Evolutionary conservation across 2,888 invertebrate species (phyloP), one percentile per base, ranked within the genome.

Genomic region (Watsonalla binaria): DNA sequence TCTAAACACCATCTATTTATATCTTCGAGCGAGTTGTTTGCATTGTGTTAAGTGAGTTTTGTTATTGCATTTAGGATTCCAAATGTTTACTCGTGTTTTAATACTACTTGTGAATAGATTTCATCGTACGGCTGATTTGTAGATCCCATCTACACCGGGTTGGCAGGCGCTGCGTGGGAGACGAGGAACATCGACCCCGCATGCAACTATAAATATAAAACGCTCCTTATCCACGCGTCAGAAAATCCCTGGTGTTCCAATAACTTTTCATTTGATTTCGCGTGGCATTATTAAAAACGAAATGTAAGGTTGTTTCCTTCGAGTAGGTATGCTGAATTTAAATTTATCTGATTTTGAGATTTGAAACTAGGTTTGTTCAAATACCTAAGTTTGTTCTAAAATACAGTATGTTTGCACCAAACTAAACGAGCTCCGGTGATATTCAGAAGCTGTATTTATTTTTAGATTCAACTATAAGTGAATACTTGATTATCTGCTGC

Each of bases 141-240:
- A 80, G 83, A 83, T 79, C 74, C 73, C 76, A 76, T 78, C 73
- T 74, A 63, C 66, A 66, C 68, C 65, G 56, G 56, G 59, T 56
- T 60, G 63, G 69, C 58, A 55, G 58, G 73, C 85, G 74, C 84
- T 86, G 89, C 87, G 87, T 86, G 89, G 86, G 86, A 86, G 72
- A 72, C 63, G 70, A 72, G 84, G 86, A 82, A 81, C 89, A 70
- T 86, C 88, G 89, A 90, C 89, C 89, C 89, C 87, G 84, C 76
- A 70, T 74, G 76, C 74, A 71, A 78, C 89, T 90, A 90, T 86
- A 86, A 90, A 90, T 90, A 86, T 75, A 82, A 80, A 74, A 65
- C 68, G 67, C 69, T 78, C 72, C 76, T 81, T 80, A 81, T 83
- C 79, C 84, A 78, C 78, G 79, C 78, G 78, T 68, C 70, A 61